Evolutionary conservation across 2,113 vertebrate species (phyloP), one percentile per base, ranked within the genome.

Genomic region (Tringa solitaria): DNA sequence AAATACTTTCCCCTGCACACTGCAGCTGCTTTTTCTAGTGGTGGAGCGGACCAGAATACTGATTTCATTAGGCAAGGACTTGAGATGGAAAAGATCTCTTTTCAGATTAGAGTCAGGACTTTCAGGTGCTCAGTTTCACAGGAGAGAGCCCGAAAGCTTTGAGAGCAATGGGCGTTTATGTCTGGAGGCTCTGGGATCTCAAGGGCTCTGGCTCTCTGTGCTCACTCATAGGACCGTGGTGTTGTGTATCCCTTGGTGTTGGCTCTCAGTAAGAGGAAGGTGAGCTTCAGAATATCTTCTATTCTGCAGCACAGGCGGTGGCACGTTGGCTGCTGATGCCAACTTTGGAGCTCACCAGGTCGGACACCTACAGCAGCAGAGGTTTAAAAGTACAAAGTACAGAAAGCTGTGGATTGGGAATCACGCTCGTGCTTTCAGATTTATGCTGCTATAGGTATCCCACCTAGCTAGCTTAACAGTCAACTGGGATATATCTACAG

Each of bases 21-120:
- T 90, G 54, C 91, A 95, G 95, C 95, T 94, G 78, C 82, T 93
- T 91, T 67, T 91, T 50, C 70, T 84, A 51, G 63, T 27, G 54
- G 5, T 63, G 51, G 59, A 94, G 78, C 63, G 94, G 95, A 95
- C 45, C 80, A 46, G 87, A 96, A 96, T 95, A 77, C 83, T 80
- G 67, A 95, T 95, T 83, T 85, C 53, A 46, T 73, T 45, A 70
- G 50, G 45, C 75, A 69, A 50, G 45, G 17, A 22, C 41, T 78
- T 69, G 50, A 65, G 20, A 24, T 83, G 63, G 73, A 46, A 85
- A 84, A 50, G 22, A 41, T 74, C 50, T 77, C n/a, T 41, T 92
- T 87, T 65, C 70, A 64, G 35, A 12, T 61, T 53, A 59, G 13
- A 81, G 24, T 39, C 50, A 60, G 27, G 65, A 15, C 10, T 91